Evolutionary conservation across 2,888 invertebrate genomes (phyloP), one percentile per base, ranked within the genome.

Genomic region (Lasius fuliginosus): DNA sequence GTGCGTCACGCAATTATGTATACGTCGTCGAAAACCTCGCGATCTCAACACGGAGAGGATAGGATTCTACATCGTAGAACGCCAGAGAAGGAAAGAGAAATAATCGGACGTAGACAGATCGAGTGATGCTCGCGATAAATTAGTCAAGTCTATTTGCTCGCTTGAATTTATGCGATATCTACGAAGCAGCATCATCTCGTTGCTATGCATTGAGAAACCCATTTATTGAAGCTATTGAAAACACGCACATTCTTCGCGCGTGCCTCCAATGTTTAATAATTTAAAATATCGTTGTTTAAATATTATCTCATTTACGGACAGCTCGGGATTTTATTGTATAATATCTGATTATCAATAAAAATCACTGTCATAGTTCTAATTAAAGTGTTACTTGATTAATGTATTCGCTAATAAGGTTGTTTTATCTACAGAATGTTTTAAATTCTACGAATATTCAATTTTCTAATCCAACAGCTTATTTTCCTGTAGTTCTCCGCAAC

Each of bases 81-180:
- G 3, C 40, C 11, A 3, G 40, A 40, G 23, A 30, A 1, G n/a
- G 9, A 53, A 12, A 18, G 4, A 49, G 18, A 49, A 46, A 18
- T 49, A 64, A 76, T 67, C 27, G 36, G 42, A 36, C 18, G 8
- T 11, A 36, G 27, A 9, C 9, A 23, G 15, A 49, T 9, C 23
- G 33, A 36, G 11, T 15, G 67, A 27, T 23, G 23, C 18, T 11
- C 11, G 46, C 36, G n/a, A 15, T 60, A 27, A 60, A 73, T 27
- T 36, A 81, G 46, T 12, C 75, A 81, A 75, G 60, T 79, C 46
- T 42, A 79, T 36, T 60, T 23, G 75, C 58, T 27, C n/a, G 2
- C 1, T 33, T 30, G 33, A 42, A 74, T 60, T 60, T 58, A 58
- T 6, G 33, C 49, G 46, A 15, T 60, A 60, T 74, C 73, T 58